Percentiles rank a stretch among this genome's conserved stretches.
Conservation (phyloP, 2,797 vertebrate genomes). For the Siniperca scherzeri region DNA sequence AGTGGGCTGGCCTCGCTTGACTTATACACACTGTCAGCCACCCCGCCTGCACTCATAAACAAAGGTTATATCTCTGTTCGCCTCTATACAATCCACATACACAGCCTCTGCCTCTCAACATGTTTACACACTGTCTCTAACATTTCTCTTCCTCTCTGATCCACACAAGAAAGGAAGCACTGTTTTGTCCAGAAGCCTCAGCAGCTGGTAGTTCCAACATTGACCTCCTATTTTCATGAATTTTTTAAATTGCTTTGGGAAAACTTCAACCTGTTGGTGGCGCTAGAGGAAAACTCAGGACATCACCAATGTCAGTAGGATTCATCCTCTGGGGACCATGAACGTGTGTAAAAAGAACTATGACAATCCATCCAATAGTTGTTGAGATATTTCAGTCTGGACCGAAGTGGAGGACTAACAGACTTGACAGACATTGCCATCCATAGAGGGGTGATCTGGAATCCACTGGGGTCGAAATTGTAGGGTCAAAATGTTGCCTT, state of each 20-base stretch:
- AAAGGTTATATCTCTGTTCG: constrained; percentile 74
- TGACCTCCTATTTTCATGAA: background rate
- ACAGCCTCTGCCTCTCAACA: constrained; percentile 50
- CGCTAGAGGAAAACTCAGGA: too few relatives aligned
- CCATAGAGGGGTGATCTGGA: background rate
- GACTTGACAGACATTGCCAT: background rate
- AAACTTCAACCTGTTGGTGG: too few relatives aligned
- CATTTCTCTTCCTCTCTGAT: constrained; percentile 38
- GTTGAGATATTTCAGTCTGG: too few relatives aligned
- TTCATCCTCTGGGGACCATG: too few relatives aligned
- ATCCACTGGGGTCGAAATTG: background rate
- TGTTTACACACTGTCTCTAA: constrained; percentile 50
- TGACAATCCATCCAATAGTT: too few relatives aligned
- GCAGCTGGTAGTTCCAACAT: constrained; percentile 7
- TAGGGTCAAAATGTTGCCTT: background rate
- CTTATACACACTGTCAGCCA: constrained; percentile 79
- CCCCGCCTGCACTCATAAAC: constrained; percentile 77
- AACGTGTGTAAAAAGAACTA: too few relatives aligned
- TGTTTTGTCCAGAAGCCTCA: background rate
- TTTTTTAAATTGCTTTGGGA: background rate
- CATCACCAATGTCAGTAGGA: too few relatives aligned
- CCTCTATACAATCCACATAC: constrained; percentile 37
- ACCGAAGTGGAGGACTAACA: background rate
- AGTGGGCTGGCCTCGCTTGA: constrained; percentile 71
- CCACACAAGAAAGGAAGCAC: constrained; percentile 7